A percentile compares a stretch with the other conserved stretches of the same genome.
These are phyloP conservation scores for Helicolenus hilgendorfi DNA, from an alignment of 2,797 vertebrate species.

Conservation along the genomic window DNA sequence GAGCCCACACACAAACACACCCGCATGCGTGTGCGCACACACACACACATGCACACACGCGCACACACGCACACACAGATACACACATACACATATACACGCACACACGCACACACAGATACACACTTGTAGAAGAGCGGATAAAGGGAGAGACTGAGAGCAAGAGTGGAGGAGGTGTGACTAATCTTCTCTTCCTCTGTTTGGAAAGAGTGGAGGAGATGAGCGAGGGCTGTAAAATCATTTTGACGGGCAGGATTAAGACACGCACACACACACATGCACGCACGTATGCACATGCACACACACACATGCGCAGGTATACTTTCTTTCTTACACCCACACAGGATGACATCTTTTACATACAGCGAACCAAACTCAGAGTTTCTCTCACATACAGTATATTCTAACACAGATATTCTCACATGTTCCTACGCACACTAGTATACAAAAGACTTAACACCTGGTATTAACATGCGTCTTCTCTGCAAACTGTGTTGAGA, in stretches of 20 bases:
- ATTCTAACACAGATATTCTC: constrained; percentile 10
- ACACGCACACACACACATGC: constrained; percentile 10
- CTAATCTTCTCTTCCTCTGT: constrained; percentile 88
- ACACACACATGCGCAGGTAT: constrained; percentile 40
- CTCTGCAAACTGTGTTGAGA: constrained; percentile 22
- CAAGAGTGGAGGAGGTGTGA: constrained; percentile 87
- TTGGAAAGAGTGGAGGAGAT: constrained; percentile 84
- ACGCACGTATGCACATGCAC: background rate
- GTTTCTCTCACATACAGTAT: constrained; percentile 20
- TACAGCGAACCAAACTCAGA: constrained; percentile 14
- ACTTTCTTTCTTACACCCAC: constrained; percentile 39
- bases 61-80: constrained; percentile 51
- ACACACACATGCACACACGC: constrained; percentile 75
- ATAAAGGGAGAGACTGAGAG: constrained; percentile 80
- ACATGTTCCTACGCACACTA: constrained; percentile 36
- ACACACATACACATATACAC: background rate
- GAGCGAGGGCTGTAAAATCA: constrained; percentile 87
- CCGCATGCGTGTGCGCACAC: background rate
- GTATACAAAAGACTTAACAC: constrained; percentile 35
- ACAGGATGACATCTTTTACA: constrained; percentile 32
- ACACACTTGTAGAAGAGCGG: constrained; percentile 80
- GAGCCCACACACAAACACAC: constrained; percentile 77
- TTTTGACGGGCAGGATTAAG: constrained; percentile 86
- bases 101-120: constrained; percentile 11
- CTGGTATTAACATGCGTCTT: constrained; percentile 23